Evolutionary conservation across 1,140 invertebrate genomes (phyloP), one percentile per base, ranked within the genome.

Genomic region (Drosophila mauritiana): DNA sequence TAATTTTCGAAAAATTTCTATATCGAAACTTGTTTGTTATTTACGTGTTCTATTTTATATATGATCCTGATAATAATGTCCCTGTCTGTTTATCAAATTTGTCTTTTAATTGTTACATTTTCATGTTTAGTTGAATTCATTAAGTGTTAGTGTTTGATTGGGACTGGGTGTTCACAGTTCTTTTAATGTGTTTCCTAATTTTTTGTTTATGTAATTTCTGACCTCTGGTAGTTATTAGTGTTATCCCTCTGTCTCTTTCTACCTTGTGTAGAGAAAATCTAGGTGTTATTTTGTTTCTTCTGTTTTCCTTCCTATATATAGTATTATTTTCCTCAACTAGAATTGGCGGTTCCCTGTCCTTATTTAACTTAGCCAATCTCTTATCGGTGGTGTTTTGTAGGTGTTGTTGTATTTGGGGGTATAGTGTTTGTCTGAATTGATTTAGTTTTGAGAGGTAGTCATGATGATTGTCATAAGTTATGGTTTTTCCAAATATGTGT

Each of bases 211-310:
- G 45, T 46, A 46, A 10, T 46, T 46, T 46, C 13, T 46, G 45
- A 25, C 25, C 20, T 46, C 45, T 46, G 20, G 45, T 46, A 13
- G 45, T 46, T 25, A 46, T 3, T 46, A 43, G 25, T 5, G 25
- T 43, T 43, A 20, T 20, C 10, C 25, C 39, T 45, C 20, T 45
- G 17, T 17, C 17, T 17, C 17, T 17, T 17, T 17, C 17, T 17
- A 17, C 17, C 17, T 17, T 17, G 17, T 55, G 53, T 27, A 55
- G 0, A 2, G 53, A 42, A 42, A 55, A 55, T 17, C 53, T 42
- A 42, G 53, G 53, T 17, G 53, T 42, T 15, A 55, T 8, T 11
- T 43, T 56, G 39, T 56, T 56, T 17, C 52, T 55, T 8, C 54
- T 56, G 20, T 56, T 56, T 3, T 56, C 54, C 17, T 56, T 42